Percentiles rank a stretch among this genome's conserved stretches.
Evolutionary conservation across 2,113 vertebrate species (phyloP).

Genomic region (Nothocercus julius): DNA sequence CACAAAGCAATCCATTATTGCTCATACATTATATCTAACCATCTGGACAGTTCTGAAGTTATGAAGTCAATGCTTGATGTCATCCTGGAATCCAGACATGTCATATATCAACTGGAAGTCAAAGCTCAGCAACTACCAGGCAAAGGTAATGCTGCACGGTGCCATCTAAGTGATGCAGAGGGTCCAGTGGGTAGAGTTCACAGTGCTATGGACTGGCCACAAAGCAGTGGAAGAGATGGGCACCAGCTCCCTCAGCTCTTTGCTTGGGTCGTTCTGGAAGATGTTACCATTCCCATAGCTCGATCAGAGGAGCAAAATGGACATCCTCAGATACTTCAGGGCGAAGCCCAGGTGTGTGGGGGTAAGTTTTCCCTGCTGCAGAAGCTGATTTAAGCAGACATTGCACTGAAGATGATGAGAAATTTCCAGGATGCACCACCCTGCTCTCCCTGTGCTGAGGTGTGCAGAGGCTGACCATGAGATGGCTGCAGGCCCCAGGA

Average conservation of each 20-base stretch:
- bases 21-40: neutral
- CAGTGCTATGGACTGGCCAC: neutral
- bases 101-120: rapidly evolving
- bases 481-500: neutral
- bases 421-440: neutral
- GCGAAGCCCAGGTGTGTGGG: neutral
- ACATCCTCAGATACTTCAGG: neutral
- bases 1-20: neutral
- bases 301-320: neutral
- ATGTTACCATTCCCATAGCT: rapidly evolving
- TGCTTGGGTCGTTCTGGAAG: neutral
- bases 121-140: neutral
- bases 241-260: neutral
- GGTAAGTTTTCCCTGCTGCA: neutral
- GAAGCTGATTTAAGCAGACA: neutral
- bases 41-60: neutral
- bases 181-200: neutral
- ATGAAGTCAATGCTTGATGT: neutral
- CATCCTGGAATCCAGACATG: neutral
- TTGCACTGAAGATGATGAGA: neutral
- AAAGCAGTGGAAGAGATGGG: neutral
- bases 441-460: neutral
- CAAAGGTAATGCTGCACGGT: neutral
- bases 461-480: neutral
- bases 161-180: neutral